Evolutionary conservation across 53 echinoderm and acorn worm genomes (phyloP).

Genomic region (Patiria pectinifera): DNA sequence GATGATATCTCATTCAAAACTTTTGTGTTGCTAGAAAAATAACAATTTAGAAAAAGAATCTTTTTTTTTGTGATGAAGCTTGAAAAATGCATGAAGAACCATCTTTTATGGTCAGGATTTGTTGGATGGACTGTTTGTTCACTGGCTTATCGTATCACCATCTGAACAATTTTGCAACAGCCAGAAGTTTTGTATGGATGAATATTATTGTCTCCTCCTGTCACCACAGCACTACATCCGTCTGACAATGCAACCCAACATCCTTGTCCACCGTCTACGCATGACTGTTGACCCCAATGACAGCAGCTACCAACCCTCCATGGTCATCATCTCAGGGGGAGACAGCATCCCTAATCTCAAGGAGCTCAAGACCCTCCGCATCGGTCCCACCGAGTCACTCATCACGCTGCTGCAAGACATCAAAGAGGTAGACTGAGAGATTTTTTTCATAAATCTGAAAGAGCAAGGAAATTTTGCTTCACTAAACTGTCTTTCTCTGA

Average conservation of each 20-base stretch:
- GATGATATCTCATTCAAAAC: too few relatives aligned
- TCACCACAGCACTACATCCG: slow-evolving; percentile 87
- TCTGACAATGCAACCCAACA: slow-evolving; percentile 92
- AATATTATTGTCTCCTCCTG: neutral
- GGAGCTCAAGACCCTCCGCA: slow-evolving; percentile 86
- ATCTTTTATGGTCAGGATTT: too few relatives aligned
- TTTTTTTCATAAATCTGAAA: neutral
- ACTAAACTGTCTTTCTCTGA: too few relatives aligned
- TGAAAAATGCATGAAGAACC: too few relatives aligned
- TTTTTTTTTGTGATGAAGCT: too few relatives aligned
- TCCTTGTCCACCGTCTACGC: slow-evolving; percentile 86
- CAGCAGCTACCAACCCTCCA: slow-evolving; percentile 97
- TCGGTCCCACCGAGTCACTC: slow-evolving; percentile 89
- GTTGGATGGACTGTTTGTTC: too few relatives aligned
- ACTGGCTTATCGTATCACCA: too few relatives aligned
- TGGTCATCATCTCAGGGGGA: slow-evolving; percentile 87
- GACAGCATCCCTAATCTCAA: slow-evolving; percentile 70
- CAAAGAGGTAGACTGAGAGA: slow-evolving; percentile 72
- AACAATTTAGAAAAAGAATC: too few relatives aligned
- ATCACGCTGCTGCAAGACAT: slow-evolving; percentile 90
- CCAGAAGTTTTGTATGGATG: too few relatives aligned
- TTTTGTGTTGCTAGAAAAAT: too few relatives aligned
- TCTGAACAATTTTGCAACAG: too few relatives aligned
- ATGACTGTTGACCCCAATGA: slow-evolving; percentile 97
- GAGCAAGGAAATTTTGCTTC: too few relatives aligned